Conservation (phyloP, 2,888 invertebrate genomes). For the Sepiola atlantica region DNA sequence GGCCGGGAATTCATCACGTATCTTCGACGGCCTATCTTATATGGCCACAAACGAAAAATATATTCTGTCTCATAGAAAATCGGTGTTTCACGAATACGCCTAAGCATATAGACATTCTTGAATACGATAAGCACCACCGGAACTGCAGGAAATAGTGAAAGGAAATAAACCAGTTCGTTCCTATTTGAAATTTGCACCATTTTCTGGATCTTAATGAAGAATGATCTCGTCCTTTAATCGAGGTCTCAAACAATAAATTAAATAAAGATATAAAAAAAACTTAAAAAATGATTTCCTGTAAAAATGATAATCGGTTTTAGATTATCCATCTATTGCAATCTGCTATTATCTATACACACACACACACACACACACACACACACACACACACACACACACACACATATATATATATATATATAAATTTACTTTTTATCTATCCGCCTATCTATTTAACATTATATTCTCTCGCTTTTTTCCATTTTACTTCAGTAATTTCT, state of each 20-base stretch:
- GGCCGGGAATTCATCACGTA: not conserved
- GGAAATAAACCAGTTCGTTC: not conserved
- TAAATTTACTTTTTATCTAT: too few relatives aligned
- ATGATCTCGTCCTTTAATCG: not conserved
- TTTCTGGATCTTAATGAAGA: not conserved
- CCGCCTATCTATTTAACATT: too few relatives aligned
- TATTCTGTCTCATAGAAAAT: not conserved
- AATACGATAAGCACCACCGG: not conserved
- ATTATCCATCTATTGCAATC: not conserved
- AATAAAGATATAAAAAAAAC: too few relatives aligned
- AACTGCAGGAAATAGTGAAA: not conserved
- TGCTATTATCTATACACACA: too few relatives aligned
- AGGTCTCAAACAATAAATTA: too few relatives aligned
- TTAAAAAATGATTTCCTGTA: too few relatives aligned
- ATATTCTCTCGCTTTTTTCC: too few relatives aligned
- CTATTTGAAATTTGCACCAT: not conserved
- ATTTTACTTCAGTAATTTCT: too few relatives aligned
- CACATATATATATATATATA: too few relatives aligned
- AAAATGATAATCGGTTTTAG: too few relatives aligned
- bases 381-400: too few relatives aligned
- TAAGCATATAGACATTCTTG: not conserved
- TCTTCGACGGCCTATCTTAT: not conserved
- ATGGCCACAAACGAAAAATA: not conserved
- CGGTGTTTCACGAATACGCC: not conserved
- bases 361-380: too few relatives aligned